Base-by-base conservation (phyloP, 2,113 vertebrate species). In the Puma concolor region DNA sequence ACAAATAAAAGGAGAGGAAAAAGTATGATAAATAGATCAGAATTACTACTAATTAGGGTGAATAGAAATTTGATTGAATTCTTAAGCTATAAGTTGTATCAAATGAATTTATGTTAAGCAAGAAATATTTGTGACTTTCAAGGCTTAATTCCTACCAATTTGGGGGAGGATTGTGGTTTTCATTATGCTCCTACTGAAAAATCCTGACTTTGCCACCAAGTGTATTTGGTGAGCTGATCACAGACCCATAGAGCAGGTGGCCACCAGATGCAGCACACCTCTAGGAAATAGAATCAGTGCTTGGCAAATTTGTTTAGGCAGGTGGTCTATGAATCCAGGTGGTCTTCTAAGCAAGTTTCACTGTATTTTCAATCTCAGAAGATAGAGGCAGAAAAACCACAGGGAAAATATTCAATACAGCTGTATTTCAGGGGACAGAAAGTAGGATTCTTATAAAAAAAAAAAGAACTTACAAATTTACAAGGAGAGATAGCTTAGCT, bases 281-380 rank as follows among this genome's bases (percentile, higher is more conserved):
- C 82, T 41, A 86, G 48, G 88, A 89, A 93, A 57, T 0, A 82
- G 63, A 89, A 83, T 84, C 23, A 38, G 29, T 36, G 33, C 79
- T 71, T 88, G 48, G 82, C 16, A 89, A 91, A 50, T 89, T 72
- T 71, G 29, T 88, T 93, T 63, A 96, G 54, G 93, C 64, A 93
- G 88, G 64, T 93, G 88, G 64, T 91, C 85, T 94, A 14, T 63
- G 52, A 90, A 86, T 84, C 60, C 60, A 98, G 50, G 69, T 85
- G 16, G 44, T 50, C 50, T 76, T 82, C 48, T 81, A 79, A 67
- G 50, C 13, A 97, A 67, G 21, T 91, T 97, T 86, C 82, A 83
- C 79, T 74, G n/a, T 81, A 74, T 85, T 91, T 91, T 25, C 25
- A 86, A 27, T 91, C 23, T 91, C 60, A 88, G 60, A 41, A 97